A percentile compares a stretch with the other conserved stretches of the same genome.
Evolutionary conservation across 2,888 invertebrate genomes (phyloP).

Genomic region (Ochropacha duplaris): DNA sequence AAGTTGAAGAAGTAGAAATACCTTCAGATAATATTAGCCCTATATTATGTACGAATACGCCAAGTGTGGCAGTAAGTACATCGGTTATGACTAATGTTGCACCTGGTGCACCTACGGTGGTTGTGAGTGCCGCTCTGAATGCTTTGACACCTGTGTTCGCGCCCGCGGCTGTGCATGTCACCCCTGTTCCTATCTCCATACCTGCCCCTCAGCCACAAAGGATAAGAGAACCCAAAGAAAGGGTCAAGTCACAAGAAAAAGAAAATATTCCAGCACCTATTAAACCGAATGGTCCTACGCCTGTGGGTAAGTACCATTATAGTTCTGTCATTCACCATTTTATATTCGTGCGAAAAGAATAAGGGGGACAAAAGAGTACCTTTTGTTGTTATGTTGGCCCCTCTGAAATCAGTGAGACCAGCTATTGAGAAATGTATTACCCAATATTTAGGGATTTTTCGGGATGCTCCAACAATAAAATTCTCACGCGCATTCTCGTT

Average conservation of each 20-base stretch:
- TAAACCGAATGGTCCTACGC: constrained; percentile 54
- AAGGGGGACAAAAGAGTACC: too few species aligned
- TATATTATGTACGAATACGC: constrained; percentile 9
- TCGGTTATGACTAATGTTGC: constrained; percentile 14
- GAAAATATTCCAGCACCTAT: constrained; percentile 23
- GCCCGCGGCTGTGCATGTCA: constrained; percentile 14
- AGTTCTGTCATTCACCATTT: neutral
- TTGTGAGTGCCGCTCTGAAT: constrained; percentile 22
- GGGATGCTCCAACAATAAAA: too few species aligned
- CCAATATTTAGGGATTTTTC: too few species aligned
- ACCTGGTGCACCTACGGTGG: constrained; percentile 18
- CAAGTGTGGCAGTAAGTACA: constrained; percentile 3
- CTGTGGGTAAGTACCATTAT: constrained; percentile 49
- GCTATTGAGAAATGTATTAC: too few species aligned
- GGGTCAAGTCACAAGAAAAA: constrained; percentile 42
- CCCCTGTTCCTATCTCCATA: constrained; percentile 14
- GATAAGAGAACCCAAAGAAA: constrained; percentile 56
- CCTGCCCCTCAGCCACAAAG: constrained; percentile 55
- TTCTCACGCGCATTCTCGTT: too few species aligned
- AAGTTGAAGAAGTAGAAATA: constrained; percentile 54
- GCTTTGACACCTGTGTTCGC: constrained; percentile 24
- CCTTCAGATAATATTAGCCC: constrained; percentile 33
- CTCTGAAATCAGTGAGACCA: too few species aligned
- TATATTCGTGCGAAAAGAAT: too few species aligned
- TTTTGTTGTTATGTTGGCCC: too few species aligned